Base-by-base conservation (phyloP, 2,888 invertebrate genomes). In the Lordiphosa fenestrarum region DNA sequence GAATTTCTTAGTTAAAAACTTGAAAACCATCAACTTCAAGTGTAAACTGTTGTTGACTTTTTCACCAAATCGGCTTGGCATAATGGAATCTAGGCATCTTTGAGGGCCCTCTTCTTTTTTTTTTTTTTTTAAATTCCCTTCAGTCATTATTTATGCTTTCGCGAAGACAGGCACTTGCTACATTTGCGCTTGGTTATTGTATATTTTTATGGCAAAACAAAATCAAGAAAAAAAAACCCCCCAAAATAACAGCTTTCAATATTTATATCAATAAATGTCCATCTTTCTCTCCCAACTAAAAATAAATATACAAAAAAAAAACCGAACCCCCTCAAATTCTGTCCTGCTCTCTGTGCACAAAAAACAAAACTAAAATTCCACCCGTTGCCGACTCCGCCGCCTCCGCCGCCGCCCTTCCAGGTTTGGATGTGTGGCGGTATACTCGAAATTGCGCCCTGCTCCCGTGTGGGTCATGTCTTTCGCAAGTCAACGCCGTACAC, bases 391-490 rank as follows among this genome's bases (percentile, higher is more conserved):
- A 37, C 39, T 38, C 53, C 92, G 53, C 66, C 60, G 50, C 39
- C 35, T 30, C 33, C 39, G 38, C 53, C 92, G 53, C 66, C 60
- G 50, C 39, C 35, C 36, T 37, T 56, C 58, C 74, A 97, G 97
- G 95, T 97, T 90, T 98, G 98, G 98, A 96, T 97, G 96, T 98
- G 98, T 92, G 98, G 98, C 88, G 98, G 98, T 86, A 93, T 93
- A 86, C 92, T 98, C 91, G 96, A 97, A 92, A 97, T 98, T 88
- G 94, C 95, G 84, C 97, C 98, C 88, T 98, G 98, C 91, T 96
- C 96, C 77, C 95, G 95, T 91, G 97, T 98, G 85, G 98, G 98
- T 81, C 98, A 98, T 92, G 97, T 98, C 88, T 98, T 98, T 93
- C 95, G 98, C 90, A 97, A 97, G 92, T 95, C 96, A 83, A 98